Conservation (phyloP, 2,888 invertebrate species). For the Arrhopalites spinosus region DNA sequence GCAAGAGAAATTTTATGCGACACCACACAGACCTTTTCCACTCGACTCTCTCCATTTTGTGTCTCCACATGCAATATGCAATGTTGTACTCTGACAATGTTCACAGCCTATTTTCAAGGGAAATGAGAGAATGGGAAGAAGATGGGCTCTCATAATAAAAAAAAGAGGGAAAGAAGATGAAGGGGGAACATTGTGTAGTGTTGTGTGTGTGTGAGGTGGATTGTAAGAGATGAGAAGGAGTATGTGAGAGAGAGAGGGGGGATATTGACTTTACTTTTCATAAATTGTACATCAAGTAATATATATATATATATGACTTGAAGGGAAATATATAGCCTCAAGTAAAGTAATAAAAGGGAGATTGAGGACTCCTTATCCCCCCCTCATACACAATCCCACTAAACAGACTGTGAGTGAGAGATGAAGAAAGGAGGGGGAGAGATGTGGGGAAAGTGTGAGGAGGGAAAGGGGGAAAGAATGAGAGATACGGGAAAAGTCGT, state of each 20-base stretch:
- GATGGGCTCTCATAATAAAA: neutral
- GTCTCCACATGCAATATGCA: neutral
- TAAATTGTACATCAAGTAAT: conserved; percentile 27
- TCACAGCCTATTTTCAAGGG: neutral
- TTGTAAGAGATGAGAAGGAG: neutral
- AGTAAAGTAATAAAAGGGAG: conserved; percentile 41
- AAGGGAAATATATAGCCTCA: conserved; percentile 29
- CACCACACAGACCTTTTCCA: conserved; percentile 7
- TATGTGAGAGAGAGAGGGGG: conserved; percentile 9
- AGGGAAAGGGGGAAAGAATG: conserved; percentile 7
- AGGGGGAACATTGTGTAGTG: too few species aligned
- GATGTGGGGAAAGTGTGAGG: neutral
- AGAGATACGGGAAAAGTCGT: conserved; percentile 2
- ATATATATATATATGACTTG: conserved; percentile 25
- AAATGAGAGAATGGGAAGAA: neutral
- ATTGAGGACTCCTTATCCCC: conserved; percentile 30
- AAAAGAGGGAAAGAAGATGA: neutral
- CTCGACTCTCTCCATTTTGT: neutral
- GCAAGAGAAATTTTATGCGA: conserved; percentile 17
- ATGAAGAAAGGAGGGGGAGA: neutral
- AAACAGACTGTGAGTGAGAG: conserved; percentile 2
- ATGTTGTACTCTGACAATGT: neutral
- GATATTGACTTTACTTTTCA: conserved; percentile 33
- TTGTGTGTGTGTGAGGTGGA: neutral
- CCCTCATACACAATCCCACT: conserved; percentile 14